Evolutionary conservation across 2,888 invertebrate genomes (phyloP), one percentile per base, ranked within the genome.

Genomic region (Taphrorychus bicolor): DNA sequence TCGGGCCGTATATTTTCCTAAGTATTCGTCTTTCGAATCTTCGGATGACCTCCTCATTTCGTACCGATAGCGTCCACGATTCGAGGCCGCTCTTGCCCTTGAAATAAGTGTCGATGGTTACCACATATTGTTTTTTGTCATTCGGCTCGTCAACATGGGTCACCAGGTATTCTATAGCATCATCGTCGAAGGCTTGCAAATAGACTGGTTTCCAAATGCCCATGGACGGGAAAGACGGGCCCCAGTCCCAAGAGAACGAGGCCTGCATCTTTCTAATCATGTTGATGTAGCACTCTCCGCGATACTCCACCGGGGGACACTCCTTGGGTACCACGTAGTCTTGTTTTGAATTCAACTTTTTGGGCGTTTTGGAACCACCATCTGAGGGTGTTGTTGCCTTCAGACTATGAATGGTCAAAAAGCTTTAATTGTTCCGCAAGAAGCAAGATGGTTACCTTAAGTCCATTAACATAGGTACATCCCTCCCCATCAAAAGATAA

Each of bases 231-330:
- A 97, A 94, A 0, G 97, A 93, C 0, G 97, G 95, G 21, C 97
- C 98, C 97, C 97, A 98, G 79, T 97, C 97, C 94, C 98, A 98
- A 32, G 92, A 86, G 80, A 96, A 99, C 0, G 96, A 95, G 5
- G 95, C 92, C 82, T 97, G 95, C 93, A 94, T 94, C 83, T 96
- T 96, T 59, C 96, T 84, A 41, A 97, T 84, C 82, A 94, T 91
- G 83, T 99, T 98, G 2, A 89, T 91, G 77, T 97, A 94, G 75
- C 97, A 97, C 80, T 96, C 95, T 0, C 98, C 97, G 66, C 93
- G 85, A 76, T 94, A 94, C 1, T 83, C 83, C 0, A 82, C 76
- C 0, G 91, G 88, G 0, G 94, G 91, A 79, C 97, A 97, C 9
- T 84, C 83, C 0, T 95, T 95, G 0, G 93, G 92, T 72, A 93